Conservation (phyloP, 2,797 vertebrate species). For the Eutrigla gurnardus region DNA sequence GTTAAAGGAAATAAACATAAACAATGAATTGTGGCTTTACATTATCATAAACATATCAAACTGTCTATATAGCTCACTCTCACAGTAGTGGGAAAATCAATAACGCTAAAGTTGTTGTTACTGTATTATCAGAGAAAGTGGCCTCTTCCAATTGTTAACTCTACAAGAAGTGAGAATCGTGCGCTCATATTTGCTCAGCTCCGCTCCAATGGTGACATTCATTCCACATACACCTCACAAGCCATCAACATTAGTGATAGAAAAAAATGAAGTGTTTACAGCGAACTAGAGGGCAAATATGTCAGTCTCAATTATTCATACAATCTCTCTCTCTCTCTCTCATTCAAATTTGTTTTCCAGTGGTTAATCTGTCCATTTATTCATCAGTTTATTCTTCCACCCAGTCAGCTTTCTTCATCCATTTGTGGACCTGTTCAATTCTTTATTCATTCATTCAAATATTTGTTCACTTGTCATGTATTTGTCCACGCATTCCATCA, state of each 20-base stretch:
- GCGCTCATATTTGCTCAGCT: not conserved
- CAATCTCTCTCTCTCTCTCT: slow-evolving; percentile 13
- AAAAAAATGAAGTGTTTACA: slow-evolving; percentile 11
- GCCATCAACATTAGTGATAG: slow-evolving; percentile 2
- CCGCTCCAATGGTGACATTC: not conserved
- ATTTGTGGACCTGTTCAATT: slow-evolving; percentile 37
- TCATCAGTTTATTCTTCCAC: slow-evolving; percentile 35
- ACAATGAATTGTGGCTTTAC: not conserved
- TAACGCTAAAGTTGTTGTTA: not conserved
- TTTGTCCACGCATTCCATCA: slow-evolving; percentile 27
- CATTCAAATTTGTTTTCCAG: slow-evolving; percentile 35
- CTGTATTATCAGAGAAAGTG: not conserved
- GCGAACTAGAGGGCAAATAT: slow-evolving; percentile 26
- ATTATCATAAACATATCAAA: not conserved
- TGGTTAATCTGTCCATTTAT: slow-evolving; percentile 53
- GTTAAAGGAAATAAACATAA: not conserved
- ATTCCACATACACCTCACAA: slow-evolving; percentile 14
- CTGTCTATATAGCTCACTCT: not conserved
- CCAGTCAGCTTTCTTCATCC: slow-evolving; percentile 34
- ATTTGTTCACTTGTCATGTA: slow-evolving; percentile 43
- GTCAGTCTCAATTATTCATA: slow-evolving; percentile 53
- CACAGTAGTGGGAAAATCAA: not conserved
- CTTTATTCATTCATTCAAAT: slow-evolving; percentile 43
- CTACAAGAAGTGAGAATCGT: not conserved
- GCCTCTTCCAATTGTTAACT: not conserved